Evolutionary conservation across 2,113 vertebrate genomes (phyloP), one percentile per base, ranked within the genome.

Genomic region (Dissostichus mawsoni): DNA sequence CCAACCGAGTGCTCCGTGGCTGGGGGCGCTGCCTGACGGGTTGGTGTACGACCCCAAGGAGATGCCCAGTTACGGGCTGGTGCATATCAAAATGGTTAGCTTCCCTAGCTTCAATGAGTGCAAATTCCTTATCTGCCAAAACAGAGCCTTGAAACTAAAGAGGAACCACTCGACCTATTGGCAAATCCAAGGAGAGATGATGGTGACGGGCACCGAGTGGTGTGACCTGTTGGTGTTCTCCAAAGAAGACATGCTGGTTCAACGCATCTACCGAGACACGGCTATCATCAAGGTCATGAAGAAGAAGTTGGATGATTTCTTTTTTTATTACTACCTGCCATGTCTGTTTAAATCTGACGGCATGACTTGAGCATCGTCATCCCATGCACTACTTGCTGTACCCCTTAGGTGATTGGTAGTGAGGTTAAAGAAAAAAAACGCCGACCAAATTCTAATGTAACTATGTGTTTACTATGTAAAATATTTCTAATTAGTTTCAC

Each of bases 111-210:
- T 85, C 13, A 23, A 14, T 0, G 76, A 84, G 0, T 82, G 86
- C 36, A 0, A 2, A 0, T 89, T 84, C 59, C 36, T 90, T 48
- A 2, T 9, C 16, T 68, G 8, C 25, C 33, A 13, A 50, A n/a
- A 73, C 0, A 81, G 52, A 36, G 56, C 20, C 14, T 16, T 83
- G 14, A 58, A 70, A 41, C 55, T 92, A 36, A 86, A 76, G 53
- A 85, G 4, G 13, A 11, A 0, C 50, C 59, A 81, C 45, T 0
- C 20, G 0, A 23, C 29, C 56, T 87, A 83, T 13, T 87, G 85
- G 84, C 55, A 85, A n/a, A 78, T 91, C 25, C 88, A 91, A 20
- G 88, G 59, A 61, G 83, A 91, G 88, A 76, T 91, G 86, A 80
- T 90, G 88, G 74, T 91, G 25, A 76, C 90, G 0, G 81, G 89